Evolutionary conservation across 2,888 invertebrate genomes (phyloP), one percentile per base, ranked within the genome.

Genomic region (Sinelater perroti): DNA sequence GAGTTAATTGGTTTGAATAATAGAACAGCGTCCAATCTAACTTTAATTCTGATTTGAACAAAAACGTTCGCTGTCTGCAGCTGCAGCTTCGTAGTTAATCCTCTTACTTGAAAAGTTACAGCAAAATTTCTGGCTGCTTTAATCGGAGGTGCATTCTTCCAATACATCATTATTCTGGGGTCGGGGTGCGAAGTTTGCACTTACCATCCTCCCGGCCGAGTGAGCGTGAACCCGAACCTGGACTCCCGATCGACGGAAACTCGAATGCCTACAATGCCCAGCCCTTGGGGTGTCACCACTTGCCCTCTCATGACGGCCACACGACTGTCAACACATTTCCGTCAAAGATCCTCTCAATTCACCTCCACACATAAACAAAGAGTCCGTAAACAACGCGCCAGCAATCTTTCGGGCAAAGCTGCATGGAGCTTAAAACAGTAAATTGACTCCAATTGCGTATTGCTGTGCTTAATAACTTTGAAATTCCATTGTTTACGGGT

Each of bases 241-340:
- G 95, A 91, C 79, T 97, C 95, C 64, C 89, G 86, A 81, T 95
- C 94, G 71, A 98, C 95, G 62, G 95, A 94, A 56, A 99, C 97
- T 68, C 97, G 87, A 76, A 99, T 97, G 75, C 98, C 98, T 77
- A 95, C 91, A 81, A 99, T 91, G 67, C 97, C 96, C 68, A 95
- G 88, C 64, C 96, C 95, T 81, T 96, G 95, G 59, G 91, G 89
- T 61, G 95, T 92, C 68, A 96, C 88, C 75, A 99, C 97, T 82
- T 94, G 93, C 68, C 99, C 99, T 75, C 98, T 88, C 87, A 99
- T 95, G 78, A 99, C 97, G 74, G 98, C 95, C 73, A 96, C 97
- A 78, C 97, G 95, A 84, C 98, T 99, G 87, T 82, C 65, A 70
- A 74, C 67, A 72, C 57, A 71, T 55, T 63, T 60, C 64, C 60